Percentiles rank a stretch among this genome's conserved stretches.
These are phyloP conservation scores for Melipona quadrifasciata DNA, from an alignment of 1,140 invertebrate species.

Conservation along the genomic window DNA sequence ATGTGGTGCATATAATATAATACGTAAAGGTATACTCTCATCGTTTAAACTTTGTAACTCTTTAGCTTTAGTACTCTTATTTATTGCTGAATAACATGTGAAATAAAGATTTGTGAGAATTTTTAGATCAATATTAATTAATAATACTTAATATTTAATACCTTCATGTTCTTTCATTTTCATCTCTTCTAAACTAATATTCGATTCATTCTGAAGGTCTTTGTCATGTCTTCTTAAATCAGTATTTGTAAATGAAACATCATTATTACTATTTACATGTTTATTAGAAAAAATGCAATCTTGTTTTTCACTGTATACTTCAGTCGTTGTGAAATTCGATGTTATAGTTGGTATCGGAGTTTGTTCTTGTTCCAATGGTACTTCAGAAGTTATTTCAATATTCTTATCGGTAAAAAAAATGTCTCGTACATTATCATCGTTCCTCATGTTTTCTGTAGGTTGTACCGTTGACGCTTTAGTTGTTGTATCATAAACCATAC, in stretches of 20 bases:
- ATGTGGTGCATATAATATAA: conserved; percentile 75
- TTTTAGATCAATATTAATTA: neutral
- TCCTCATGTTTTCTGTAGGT: neutral
- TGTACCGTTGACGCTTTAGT: neutral
- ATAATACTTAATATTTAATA: neutral
- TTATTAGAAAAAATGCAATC: neutral
- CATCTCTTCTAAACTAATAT: neutral
- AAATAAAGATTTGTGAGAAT: conserved; percentile 13
- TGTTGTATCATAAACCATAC: neutral
- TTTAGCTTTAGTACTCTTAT: neutral
- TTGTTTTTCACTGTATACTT: neutral
- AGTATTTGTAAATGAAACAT: neutral
- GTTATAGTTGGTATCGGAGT: neutral
- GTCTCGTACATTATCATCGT: neutral
- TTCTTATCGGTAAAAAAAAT: neutral
- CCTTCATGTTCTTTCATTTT: neutral
- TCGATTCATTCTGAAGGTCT: neutral
- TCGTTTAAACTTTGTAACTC: neutral
- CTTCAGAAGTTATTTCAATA: neutral
- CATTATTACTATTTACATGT: neutral
- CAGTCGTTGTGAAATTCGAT: conserved; percentile 6
- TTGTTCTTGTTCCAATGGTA: neutral
- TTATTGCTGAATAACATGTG: neutral
- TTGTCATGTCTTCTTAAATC: neutral
- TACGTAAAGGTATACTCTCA: conserved; percentile 52